A percentile compares a stretch with the other conserved stretches of the same genome.
Conservation (phyloP, 2,113 vertebrate species). For the Gasterosteus aculeatus region DNA sequence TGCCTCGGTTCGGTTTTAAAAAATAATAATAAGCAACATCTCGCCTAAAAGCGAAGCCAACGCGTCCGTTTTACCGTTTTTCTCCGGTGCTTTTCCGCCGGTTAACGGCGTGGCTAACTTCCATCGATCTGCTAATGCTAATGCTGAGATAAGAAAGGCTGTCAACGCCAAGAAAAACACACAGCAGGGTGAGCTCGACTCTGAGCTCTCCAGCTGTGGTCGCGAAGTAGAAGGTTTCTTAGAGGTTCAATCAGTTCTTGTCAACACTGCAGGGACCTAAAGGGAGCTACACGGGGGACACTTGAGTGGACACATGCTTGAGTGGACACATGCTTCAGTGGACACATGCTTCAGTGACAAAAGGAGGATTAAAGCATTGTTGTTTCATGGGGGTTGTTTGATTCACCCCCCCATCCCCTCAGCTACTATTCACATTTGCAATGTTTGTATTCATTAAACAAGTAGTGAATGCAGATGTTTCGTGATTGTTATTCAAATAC, state of each 20-base stretch:
- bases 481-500: not conserved
- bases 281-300: not conserved
- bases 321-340: not conserved
- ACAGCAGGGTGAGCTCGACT: constrained; percentile 46
- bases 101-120: constrained; percentile 35
- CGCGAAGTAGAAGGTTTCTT: not conserved
- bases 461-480: not conserved
- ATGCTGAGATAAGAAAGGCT: constrained; percentile 46
- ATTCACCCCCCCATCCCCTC: too few species aligned
- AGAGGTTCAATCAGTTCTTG: constrained; percentile 17
- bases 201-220: constrained; percentile 33
- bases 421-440: not conserved
- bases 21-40: not conserved
- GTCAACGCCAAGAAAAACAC: constrained; percentile 35
- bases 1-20: not conserved
- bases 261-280: not conserved
- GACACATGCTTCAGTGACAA: not conserved
- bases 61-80: rapidly evolving
- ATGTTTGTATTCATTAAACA: not conserved
- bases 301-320: not conserved
- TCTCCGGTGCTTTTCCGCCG: not conserved
- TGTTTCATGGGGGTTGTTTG: not conserved
- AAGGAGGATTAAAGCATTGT: not conserved
- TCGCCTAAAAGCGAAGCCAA: not conserved
- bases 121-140: constrained; percentile 10